phyloP scores from a whole-genome alignment of 2,113 vertebrate species.

The Sylvietta virens region DNA sequence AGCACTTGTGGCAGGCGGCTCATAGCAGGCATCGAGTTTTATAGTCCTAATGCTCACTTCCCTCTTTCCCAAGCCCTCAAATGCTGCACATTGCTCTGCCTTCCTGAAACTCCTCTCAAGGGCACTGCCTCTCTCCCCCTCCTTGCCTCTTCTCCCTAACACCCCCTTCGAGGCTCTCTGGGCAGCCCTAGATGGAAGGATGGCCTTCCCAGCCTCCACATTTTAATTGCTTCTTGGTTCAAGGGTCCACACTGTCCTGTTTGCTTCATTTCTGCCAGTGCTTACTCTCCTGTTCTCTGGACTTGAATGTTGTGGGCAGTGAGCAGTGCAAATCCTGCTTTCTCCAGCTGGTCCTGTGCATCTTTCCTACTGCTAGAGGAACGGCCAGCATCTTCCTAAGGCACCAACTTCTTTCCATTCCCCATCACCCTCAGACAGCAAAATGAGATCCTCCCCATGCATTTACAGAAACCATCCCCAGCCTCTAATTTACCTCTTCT shows the following conservation, averaged over 20 bases:
- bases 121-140: neutral
- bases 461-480: neutral
- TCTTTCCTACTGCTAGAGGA: neutral
- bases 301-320: accelerated
- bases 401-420: neutral
- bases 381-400: neutral
- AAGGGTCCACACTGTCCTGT: neutral
- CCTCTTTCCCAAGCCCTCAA: neutral
- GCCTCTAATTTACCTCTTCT: neutral
- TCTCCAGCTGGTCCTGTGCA: neutral
- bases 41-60: neutral
- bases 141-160: neutral
- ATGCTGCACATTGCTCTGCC: neutral
- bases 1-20: neutral
- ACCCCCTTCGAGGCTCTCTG: neutral
- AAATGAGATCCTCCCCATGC: neutral
- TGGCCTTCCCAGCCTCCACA: neutral
- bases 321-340: accelerated
- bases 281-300: neutral
- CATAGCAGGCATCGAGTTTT: neutral
- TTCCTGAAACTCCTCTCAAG: neutral
- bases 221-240: neutral
- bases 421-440: neutral
- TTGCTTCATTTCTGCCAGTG: neutral
- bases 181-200: neutral